These are phyloP conservation scores for Chelonus insularis DNA, from an alignment of 1,140 invertebrate species.

Conservation along the genomic window DNA sequence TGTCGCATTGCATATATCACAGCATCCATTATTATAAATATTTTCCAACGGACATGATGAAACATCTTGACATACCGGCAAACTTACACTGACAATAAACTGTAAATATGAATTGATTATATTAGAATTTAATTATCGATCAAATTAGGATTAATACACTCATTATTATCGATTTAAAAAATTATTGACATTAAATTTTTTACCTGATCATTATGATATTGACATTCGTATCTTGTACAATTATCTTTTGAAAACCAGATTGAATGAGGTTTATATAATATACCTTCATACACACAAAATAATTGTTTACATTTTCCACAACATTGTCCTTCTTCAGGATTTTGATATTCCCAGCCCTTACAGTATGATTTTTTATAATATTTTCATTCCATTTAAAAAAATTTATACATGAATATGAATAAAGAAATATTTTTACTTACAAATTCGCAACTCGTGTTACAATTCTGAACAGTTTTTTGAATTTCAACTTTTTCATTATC, in stretches of 20 bases:
- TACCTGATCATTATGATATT: conserved; percentile 50
- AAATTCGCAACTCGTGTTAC: conserved; percentile 60
- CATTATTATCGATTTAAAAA: not conserved
- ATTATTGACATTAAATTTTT: conserved; percentile 17
- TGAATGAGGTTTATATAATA: conserved; percentile 59
- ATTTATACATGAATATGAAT: not conserved
- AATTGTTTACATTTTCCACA: conserved; percentile 73
- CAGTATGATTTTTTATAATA: no score
- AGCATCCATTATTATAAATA: conserved; percentile 68
- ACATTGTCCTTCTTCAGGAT: conserved; percentile 60
- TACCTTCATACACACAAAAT: conserved; percentile 66
- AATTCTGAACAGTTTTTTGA: conserved; percentile 60
- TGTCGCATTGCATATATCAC: conserved; percentile 66
- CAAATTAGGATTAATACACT: not conserved
- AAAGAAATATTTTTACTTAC: conserved; percentile 35
- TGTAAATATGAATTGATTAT: conserved; percentile 40
- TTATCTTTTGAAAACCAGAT: conserved; percentile 69
- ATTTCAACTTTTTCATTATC: conserved; percentile 57
- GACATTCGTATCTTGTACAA: conserved; percentile 68
- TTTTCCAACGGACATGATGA: conserved; percentile 62
- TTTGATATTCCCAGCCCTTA: conserved; percentile 64
- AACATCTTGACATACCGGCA: conserved; percentile 66
- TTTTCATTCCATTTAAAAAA: not conserved
- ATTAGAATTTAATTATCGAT: not conserved
- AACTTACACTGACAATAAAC: conserved; percentile 61